phyloP scores from a whole-genome alignment of 1,140 invertebrate genomes.

The Hypsibius dujardini region DNA sequence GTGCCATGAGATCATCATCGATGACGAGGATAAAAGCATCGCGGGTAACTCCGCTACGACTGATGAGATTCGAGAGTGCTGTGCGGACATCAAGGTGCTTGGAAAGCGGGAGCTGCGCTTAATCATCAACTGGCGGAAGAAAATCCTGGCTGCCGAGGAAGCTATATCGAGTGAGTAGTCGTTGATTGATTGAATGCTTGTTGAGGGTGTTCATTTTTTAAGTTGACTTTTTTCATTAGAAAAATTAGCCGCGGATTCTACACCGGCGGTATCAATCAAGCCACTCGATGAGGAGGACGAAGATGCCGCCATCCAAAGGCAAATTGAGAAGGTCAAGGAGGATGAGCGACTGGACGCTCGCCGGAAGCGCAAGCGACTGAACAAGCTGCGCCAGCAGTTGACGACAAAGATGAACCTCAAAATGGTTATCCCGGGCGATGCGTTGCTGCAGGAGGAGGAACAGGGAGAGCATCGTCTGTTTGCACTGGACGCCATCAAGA shows the following conservation, averaged over 20 bases:
- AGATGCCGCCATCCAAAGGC: slow-evolving; percentile 4
- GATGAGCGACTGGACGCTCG: slow-evolving; percentile 24
- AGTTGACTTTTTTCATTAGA: background rate
- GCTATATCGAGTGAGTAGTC: slow-evolving; percentile 5
- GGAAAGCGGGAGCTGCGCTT: slow-evolving; percentile 66
- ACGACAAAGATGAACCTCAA: slow-evolving; percentile 76
- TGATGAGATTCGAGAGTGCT: slow-evolving; percentile 72
- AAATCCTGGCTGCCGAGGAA: slow-evolving; percentile 21
- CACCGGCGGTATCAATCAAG: background rate
- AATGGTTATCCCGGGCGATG: slow-evolving; percentile 81
- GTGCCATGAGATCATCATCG: slow-evolving; percentile 50
- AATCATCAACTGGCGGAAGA: slow-evolving; percentile 28
- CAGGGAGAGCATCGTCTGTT: slow-evolving; percentile 34
- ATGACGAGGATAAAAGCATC: slow-evolving; percentile 44
- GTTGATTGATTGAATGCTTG: background rate
- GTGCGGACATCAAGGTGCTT: slow-evolving; percentile 89
- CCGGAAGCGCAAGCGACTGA: slow-evolving; percentile 59
- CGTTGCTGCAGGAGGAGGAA: slow-evolving; percentile 55
- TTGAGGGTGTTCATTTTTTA: background rate
- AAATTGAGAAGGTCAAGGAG: background rate
- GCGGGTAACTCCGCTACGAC: slow-evolving; percentile 61
- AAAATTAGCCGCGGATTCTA: background rate
- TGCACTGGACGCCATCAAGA: slow-evolving; percentile 31
- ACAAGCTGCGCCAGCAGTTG: slow-evolving; percentile 67
- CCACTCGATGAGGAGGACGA: background rate